A percentile compares a stretch with the other conserved stretches of the same genome.
Conservation (phyloP, 2,113 vertebrate genomes). For the Saimiri boliviensis region DNA sequence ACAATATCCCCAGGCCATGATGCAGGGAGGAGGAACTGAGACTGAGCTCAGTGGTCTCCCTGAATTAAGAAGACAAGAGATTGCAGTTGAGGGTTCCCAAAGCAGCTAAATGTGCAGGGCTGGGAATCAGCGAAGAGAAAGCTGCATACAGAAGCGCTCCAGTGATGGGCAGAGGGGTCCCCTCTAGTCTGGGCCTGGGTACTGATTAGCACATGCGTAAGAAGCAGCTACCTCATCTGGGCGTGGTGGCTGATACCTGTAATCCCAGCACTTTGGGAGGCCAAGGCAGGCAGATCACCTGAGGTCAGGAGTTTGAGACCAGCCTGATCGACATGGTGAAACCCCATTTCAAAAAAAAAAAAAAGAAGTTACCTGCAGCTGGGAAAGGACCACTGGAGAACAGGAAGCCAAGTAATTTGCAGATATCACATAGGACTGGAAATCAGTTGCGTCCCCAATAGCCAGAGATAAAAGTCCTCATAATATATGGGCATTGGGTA, state of each 20-base stretch:
- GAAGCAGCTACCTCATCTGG: neutral
- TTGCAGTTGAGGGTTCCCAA: neutral
- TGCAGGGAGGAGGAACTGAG: neutral
- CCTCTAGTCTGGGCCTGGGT: neutral
- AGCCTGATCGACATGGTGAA: too few relatives aligned
- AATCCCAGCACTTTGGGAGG: too few relatives aligned
- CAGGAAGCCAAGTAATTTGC: neutral
- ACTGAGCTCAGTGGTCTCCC: neutral
- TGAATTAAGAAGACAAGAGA: neutral
- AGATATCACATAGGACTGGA: accelerated
- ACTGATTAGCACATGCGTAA: accelerated
- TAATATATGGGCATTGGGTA: accelerated
- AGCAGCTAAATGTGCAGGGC: neutral
- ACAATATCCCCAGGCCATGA: neutral
- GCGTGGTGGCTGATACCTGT: too few relatives aligned
- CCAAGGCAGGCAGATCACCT: too few relatives aligned
- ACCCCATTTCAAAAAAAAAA: too few relatives aligned
- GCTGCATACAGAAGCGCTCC: neutral
- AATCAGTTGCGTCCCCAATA: neutral
- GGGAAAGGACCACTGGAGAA: neutral
- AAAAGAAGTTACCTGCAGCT: neutral
- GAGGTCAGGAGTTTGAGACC: too few relatives aligned
- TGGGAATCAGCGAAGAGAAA: neutral
- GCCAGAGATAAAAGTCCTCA: neutral
- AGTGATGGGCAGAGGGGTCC: neutral